Evolutionary conservation across 30 jellyfish, hydroid and myxozoan genomes (phyloP).

Genomic region (Haliclystus octoradiatus): DNA sequence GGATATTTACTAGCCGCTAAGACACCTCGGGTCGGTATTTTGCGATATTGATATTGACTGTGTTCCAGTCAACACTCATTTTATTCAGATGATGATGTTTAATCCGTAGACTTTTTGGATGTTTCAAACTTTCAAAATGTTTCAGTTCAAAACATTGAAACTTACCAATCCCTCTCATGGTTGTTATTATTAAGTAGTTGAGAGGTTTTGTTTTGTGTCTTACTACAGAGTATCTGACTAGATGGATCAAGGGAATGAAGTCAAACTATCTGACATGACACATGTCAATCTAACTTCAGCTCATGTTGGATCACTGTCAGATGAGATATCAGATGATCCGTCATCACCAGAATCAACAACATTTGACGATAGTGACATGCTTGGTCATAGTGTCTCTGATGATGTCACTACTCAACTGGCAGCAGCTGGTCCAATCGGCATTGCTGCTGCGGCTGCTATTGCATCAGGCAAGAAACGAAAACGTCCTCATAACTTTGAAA

Average conservation of each 20-base stretch:
- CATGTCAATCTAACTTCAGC: conserved; percentile 61
- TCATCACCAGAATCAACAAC: conserved; percentile 92
- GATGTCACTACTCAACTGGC: conserved; percentile 94
- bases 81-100: no score
- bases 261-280: conserved; percentile 69
- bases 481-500: conserved; percentile 76
- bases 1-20: no score
- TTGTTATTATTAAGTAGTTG: no score
- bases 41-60: no score
- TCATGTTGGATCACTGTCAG: conserved; percentile 84
- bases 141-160: no score
- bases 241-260: conserved; percentile 78
- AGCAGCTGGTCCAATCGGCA: conserved; percentile 95
- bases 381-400: conserved; percentile 75
- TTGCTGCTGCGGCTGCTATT: conserved; percentile 99
- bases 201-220: no score
- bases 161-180: no score
- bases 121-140: no score
- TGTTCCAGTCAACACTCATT: no score
- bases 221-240: no score
- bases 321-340: conserved; percentile 93
- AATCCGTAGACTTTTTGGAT: no score
- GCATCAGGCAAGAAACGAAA: conserved; percentile 78
- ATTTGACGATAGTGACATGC: conserved; percentile 84
- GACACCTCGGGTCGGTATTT: no score